phyloP scores from a whole-genome alignment of 1,140 invertebrate species.

The Bombus pascuorum region DNA sequence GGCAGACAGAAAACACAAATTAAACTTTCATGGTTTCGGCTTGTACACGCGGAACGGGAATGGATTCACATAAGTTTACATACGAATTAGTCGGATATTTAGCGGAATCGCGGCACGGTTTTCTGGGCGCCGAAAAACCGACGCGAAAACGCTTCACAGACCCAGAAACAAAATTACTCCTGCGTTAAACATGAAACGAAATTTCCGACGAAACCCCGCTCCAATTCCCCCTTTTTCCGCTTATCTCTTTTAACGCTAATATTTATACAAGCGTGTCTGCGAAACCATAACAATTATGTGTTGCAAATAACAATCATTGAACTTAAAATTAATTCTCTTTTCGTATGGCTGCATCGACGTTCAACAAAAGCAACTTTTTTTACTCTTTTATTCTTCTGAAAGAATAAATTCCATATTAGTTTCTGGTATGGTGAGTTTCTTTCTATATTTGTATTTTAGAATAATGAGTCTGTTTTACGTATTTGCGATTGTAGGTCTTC shows the following conservation, averaged over 20 bases:
- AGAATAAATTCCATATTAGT: no score
- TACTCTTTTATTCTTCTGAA: no score
- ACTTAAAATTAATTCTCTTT: no score
- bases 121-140: not conserved
- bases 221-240: not conserved
- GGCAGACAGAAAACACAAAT: constrained; percentile 6
- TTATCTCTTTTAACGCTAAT: constrained; percentile 20
- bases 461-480: no score
- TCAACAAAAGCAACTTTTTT: no score
- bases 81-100: constrained; percentile 41
- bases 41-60: not conserved
- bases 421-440: no score
- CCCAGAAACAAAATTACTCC: constrained; percentile 16
- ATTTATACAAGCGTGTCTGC: not conserved
- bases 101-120: constrained; percentile 11
- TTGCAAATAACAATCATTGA: not conserved
- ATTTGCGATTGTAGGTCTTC: no score
- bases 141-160: not conserved
- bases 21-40: constrained; percentile 7
- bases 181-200: constrained; percentile 2
- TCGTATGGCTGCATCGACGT: no score
- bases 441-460: no score
- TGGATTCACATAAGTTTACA: constrained; percentile 33
- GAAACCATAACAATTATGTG: not conserved
- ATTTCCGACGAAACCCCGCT: not conserved